A percentile compares a stretch with the other conserved stretches of the same genome.
Evolutionary conservation across 2,113 vertebrate species (phyloP).

Genomic region (Ophiodon elongatus): DNA sequence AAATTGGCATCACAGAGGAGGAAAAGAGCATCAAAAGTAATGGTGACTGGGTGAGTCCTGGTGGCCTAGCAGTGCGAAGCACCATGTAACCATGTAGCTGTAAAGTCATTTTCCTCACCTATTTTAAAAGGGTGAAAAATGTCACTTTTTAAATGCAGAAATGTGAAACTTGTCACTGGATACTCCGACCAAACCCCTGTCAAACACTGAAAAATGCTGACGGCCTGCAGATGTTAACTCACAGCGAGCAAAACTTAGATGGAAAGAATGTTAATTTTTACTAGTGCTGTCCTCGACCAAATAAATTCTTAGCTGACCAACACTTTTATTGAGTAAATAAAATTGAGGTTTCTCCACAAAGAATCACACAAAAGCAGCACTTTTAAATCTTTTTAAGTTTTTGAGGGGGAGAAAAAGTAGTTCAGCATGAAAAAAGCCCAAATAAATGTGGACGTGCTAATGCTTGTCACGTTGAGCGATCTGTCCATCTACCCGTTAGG

Average conservation of each 20-base stretch:
- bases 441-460: not conserved
- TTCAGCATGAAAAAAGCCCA: too few relatives aligned
- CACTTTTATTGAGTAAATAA: not conserved
- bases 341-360: not conserved
- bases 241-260: not conserved
- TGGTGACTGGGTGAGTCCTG: not conserved
- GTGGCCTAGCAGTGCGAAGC: not conserved
- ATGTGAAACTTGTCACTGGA: not conserved
- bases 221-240: not conserved
- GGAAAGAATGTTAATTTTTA: too few relatives aligned
- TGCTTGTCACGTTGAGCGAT: slow-evolving; percentile 6
- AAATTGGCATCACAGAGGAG: not conserved
- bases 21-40: not conserved
- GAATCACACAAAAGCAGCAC: too few relatives aligned
- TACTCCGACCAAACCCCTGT: not conserved
- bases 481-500: not conserved
- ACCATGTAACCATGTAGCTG: not conserved
- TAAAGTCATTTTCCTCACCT: not conserved
- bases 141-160: not conserved
- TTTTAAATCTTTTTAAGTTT: too few relatives aligned
- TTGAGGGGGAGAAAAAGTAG: too few relatives aligned
- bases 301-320: too few relatives aligned
- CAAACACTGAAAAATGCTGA: not conserved
- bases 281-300: too few relatives aligned
- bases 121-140: not conserved